Base-by-base conservation (phyloP, 2,797 vertebrate genomes). In the Acridotheres tristis region DNA sequence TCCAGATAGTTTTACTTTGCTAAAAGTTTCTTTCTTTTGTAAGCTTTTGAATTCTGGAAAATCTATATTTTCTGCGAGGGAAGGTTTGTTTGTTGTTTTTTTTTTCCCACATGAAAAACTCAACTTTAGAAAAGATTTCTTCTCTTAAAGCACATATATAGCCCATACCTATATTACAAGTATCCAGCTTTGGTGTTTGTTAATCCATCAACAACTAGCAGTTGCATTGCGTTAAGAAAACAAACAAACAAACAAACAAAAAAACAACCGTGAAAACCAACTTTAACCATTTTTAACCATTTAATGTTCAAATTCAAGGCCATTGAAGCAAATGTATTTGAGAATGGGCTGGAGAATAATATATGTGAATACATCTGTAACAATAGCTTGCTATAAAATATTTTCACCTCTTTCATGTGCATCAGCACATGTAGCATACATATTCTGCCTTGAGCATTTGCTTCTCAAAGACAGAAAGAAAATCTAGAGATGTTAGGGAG, bases 1-100 rank as follows among this genome's bases (percentile, higher is more conserved):
- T 97, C 72, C 34, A 96, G 75, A 94, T 40, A 95, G 81, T 96
- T 93, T 89, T 78, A 91, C 71, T 96, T 94, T 82, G 45, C 67
- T 76, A 57, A 90, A 95, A 95, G 80, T 96, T 96, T 91, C 29
- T 84, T 81, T 86, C 79, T 90, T 86, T 75, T 63, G 32, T 57
- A 93, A 50, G 50, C 57, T 86, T 90, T 61, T 22, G n/a, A 76
- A 73, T 91, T 90, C 85, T 74, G 25, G 42, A 94, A 22, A 78
- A 91, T 89, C 79, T 89, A 38, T 92, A 75, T 77, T 86, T 94
- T 94, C 83, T 90, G 36, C 23, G 20, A 75, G 45, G 48, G 51
- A 91, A 89, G 36, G 32, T 36, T 58, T 58, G 22, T 11, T 22
- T 47, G 22, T 14, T n/a, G 58, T 13, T 53, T 78, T 36, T 42